phyloP scores from a whole-genome alignment of 2,888 invertebrate species.

The Belgica antarctica region DNA sequence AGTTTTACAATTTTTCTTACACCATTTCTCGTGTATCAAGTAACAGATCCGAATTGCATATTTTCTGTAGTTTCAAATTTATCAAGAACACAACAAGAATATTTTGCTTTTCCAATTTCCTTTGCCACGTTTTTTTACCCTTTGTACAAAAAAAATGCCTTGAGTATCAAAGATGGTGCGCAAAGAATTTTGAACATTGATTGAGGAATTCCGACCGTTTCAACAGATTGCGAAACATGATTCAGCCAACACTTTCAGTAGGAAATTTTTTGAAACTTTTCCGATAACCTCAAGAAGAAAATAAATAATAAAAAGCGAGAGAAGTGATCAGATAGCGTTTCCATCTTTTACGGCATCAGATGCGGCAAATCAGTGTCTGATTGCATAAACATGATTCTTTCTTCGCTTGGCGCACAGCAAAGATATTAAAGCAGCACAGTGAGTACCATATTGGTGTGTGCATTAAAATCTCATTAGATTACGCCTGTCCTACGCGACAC shows the following conservation, averaged over 20 bases:
- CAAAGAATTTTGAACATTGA: neutral
- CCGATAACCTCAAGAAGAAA: neutral
- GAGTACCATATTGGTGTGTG: slow-evolving; percentile 42
- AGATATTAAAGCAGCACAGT: slow-evolving; percentile 41
- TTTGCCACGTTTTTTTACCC: slow-evolving; percentile 22
- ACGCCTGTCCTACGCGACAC: slow-evolving; percentile 27
- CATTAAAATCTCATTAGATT: slow-evolving; percentile 44
- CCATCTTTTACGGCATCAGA: neutral
- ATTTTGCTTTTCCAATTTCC: slow-evolving; percentile 40
- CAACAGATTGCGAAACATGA: slow-evolving; percentile 28
- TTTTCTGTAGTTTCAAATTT: slow-evolving; percentile 22
- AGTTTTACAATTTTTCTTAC: no score
- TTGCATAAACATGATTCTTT: slow-evolving; percentile 32
- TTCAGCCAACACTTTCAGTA: neutral
- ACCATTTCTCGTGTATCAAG: slow-evolving; percentile 32
- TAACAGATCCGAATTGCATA: slow-evolving; percentile 30
- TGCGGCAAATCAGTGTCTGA: slow-evolving; percentile 26
- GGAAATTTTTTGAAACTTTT: neutral
- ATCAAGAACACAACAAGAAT: slow-evolving; percentile 19
- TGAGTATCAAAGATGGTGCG: neutral
- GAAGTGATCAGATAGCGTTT: slow-evolving; percentile 38
- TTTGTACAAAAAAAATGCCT: neutral
- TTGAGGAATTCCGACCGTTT: slow-evolving; percentile 38
- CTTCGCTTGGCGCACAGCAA: slow-evolving; percentile 6
- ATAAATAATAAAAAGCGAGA: slow-evolving; percentile 7